Conservation (phyloP, 2,888 invertebrate genomes). For the Spodoptera picta region DNA sequence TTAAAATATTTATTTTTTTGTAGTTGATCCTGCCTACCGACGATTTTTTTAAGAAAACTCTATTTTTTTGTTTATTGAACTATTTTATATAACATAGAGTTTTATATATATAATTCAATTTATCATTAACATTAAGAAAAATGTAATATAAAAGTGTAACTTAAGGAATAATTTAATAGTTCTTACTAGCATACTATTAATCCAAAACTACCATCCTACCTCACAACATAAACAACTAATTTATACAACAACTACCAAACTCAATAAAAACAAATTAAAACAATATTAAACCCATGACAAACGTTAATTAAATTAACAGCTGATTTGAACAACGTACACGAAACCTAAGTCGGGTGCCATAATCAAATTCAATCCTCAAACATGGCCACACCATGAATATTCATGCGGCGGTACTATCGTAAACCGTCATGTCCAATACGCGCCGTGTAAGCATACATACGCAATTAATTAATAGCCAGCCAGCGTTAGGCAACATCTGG, state of each 20-base stretch:
- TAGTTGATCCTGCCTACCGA: no score
- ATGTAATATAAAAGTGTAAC: no score
- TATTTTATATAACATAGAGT: no score
- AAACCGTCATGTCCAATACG: slow-evolving; percentile 81
- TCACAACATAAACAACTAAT: slow-evolving; percentile 4
- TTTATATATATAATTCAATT: no score
- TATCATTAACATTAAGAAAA: no score
- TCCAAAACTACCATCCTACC: background rate
- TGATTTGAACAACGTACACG: slow-evolving; percentile 46
- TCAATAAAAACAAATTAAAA: slow-evolving; percentile 44
- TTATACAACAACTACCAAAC: slow-evolving; percentile 13
- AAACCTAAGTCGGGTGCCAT: slow-evolving; percentile 42
- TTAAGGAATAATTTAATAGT: no score
- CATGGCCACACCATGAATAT: slow-evolving; percentile 75
- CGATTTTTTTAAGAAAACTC: no score
- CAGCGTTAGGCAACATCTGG: slow-evolving; percentile 80
- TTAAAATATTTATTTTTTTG: no score
- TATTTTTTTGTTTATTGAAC: no score
- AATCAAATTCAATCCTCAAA: slow-evolving; percentile 74
- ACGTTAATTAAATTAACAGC: slow-evolving; percentile 52
- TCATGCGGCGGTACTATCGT: slow-evolving; percentile 76
- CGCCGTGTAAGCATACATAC: slow-evolving; percentile 77
- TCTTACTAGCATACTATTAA: background rate
- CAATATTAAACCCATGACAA: slow-evolving; percentile 39
- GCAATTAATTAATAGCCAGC: slow-evolving; percentile 83